Evolutionary conservation across 2,797 vertebrate genomes (phyloP).

Genomic region (Lepus townsendii): DNA sequence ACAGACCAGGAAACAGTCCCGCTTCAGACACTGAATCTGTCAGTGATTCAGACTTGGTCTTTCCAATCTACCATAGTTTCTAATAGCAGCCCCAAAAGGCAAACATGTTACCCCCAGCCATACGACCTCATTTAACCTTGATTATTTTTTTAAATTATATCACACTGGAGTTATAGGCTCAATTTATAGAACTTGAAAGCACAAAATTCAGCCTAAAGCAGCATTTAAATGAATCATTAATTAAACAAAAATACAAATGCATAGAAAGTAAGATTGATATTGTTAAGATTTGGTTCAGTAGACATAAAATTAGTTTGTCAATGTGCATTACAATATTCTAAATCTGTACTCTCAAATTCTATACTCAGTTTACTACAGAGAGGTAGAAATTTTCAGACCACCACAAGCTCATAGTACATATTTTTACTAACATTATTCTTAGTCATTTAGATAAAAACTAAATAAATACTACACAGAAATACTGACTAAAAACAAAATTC

Average conservation of each 20-base stretch:
- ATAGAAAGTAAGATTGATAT: neutral
- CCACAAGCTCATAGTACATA: neutral
- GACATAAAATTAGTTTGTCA: neutral
- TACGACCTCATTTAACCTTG: neutral
- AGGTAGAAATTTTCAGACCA: neutral
- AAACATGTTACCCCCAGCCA: neutral
- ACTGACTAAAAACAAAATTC: neutral
- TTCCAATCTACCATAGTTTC: neutral
- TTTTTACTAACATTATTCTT: neutral
- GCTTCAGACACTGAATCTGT: neutral
- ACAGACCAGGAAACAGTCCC: neutral
- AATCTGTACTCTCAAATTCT: neutral
- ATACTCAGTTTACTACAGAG: neutral
- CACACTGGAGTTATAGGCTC: fast-evolving
- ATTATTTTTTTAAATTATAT: neutral
- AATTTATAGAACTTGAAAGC: too few relatives aligned
- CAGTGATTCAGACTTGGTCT: neutral
- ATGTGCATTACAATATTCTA: neutral
- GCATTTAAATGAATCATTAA: neutral
- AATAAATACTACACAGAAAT: neutral
- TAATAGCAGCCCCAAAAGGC: neutral
- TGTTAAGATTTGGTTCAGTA: neutral
- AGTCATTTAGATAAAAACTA: neutral
- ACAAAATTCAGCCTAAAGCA: neutral
- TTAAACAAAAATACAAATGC: neutral